Percentiles rank a stretch among this genome's conserved stretches.
Conservation (phyloP, 2,888 invertebrate genomes). For the Hemicrepidius hirtus region DNA sequence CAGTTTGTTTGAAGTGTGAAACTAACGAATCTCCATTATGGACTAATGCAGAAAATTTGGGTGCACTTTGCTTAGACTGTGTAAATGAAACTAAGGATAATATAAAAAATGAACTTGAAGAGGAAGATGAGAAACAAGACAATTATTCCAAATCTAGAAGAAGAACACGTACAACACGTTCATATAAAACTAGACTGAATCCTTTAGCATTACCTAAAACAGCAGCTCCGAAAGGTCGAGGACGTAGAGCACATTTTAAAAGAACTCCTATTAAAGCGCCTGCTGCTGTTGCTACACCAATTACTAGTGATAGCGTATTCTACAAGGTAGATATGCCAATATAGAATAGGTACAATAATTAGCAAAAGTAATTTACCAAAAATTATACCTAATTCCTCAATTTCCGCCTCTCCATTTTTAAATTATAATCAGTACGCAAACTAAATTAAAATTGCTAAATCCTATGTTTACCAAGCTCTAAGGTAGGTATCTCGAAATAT, state of each 20-base stretch:
- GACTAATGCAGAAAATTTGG: conserved; percentile 81
- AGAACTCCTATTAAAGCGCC: conserved; percentile 88
- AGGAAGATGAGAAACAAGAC: conserved; percentile 64
- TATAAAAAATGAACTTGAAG: conserved; percentile 66
- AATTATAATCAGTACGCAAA: too few species aligned
- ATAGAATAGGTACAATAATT: too few species aligned
- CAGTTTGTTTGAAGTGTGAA: conserved; percentile 82
- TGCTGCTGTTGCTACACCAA: conserved; percentile 85
- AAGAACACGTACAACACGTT: conserved; percentile 76
- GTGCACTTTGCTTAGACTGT: conserved; percentile 86
- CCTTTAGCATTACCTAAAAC: conserved; percentile 71
- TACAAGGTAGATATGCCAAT: conserved; percentile 74
- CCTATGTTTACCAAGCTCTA: too few species aligned
- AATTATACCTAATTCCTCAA: too few species aligned
- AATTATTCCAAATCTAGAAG: conserved; percentile 74
- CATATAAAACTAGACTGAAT: conserved; percentile 72
- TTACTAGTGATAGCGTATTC: conserved; percentile 87
- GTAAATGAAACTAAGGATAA: conserved; percentile 74
- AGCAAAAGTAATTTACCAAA: too few species aligned
- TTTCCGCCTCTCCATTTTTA: too few species aligned
- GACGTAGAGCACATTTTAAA: conserved; percentile 86
- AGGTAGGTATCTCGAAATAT: too few species aligned
- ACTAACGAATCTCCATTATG: conserved; percentile 83
- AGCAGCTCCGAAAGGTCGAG: conserved; percentile 79
- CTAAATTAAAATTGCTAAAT: too few species aligned